Evolutionary conservation across 2,113 vertebrate species (phyloP).

Genomic region (Australoheros scitulus): DNA sequence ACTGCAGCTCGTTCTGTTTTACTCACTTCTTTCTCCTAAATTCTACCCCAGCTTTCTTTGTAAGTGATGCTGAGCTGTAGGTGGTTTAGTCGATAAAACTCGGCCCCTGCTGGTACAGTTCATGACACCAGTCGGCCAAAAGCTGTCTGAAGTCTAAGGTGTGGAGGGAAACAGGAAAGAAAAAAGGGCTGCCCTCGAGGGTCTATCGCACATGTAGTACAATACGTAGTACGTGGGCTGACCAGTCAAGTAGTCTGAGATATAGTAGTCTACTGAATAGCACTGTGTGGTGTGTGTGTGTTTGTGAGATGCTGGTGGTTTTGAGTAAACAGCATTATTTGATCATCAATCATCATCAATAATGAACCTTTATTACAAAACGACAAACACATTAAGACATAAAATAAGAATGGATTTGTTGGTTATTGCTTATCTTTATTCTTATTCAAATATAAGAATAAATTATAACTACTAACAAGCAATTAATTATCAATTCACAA

Average conservation of each 20-base stretch:
- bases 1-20: neutral
- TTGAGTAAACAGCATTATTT: neutral
- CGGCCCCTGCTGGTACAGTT: neutral
- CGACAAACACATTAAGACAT: too few species aligned
- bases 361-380: neutral
- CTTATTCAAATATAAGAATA: neutral
- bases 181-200: neutral
- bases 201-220: neutral
- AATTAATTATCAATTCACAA: neutral
- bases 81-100: conserved; percentile 4
- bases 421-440: too few species aligned
- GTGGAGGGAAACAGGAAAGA: neutral
- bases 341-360: neutral
- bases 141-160: conserved; percentile 5
- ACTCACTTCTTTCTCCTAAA: neutral
- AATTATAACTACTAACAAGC: neutral
- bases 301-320: neutral
- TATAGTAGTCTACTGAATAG: too few species aligned
- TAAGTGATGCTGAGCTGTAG: conserved; percentile 13
- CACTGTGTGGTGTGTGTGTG: too few species aligned
- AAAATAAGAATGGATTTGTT: too few species aligned
- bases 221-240: neutral
- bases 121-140: neutral
- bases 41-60: neutral
- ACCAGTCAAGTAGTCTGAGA: neutral